Evolutionary conservation across 2,113 vertebrate species (phyloP).

Genomic region (Hippoglossus stenolepis): DNA sequence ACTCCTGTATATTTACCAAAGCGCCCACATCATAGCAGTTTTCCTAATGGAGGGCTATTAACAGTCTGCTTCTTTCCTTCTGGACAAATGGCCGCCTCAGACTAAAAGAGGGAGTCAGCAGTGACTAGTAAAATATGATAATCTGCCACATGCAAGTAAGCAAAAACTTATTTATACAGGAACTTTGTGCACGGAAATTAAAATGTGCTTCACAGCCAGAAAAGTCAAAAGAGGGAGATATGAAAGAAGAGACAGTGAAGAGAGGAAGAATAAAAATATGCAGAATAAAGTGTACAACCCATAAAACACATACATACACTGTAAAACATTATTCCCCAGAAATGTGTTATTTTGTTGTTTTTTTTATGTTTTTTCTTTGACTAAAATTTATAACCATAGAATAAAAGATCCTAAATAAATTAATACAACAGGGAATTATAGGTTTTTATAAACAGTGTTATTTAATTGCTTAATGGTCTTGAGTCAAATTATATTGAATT

Average conservation of each 20-base stretch:
- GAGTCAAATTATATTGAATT: too few species aligned
- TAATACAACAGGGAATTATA: too few species aligned
- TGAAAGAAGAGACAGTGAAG: not conserved
- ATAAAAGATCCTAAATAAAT: too few species aligned
- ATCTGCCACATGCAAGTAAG: slow-evolving; percentile 1
- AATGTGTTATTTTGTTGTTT: too few species aligned
- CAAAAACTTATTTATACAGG: not conserved
- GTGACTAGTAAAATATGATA: not conserved
- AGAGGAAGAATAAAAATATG: not conserved
- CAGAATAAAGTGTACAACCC: not conserved
- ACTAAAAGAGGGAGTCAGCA: not conserved
- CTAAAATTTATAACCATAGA: too few species aligned
- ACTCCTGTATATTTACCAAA: too few species aligned
- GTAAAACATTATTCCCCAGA: too few species aligned
- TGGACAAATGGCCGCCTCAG: not conserved
- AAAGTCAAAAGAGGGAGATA: not conserved
- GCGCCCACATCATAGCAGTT: not conserved
- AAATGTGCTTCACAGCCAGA: not conserved
- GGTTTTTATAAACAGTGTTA: too few species aligned
- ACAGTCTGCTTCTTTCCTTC: not conserved
- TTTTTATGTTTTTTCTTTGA: too few species aligned
- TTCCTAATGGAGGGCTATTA: not conserved
- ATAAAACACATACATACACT: not conserved
- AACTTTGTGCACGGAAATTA: not conserved
- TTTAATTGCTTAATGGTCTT: too few species aligned